Conservation (phyloP, 2,113 vertebrate species). For the Dendropsophus ebraccatus region DNA sequence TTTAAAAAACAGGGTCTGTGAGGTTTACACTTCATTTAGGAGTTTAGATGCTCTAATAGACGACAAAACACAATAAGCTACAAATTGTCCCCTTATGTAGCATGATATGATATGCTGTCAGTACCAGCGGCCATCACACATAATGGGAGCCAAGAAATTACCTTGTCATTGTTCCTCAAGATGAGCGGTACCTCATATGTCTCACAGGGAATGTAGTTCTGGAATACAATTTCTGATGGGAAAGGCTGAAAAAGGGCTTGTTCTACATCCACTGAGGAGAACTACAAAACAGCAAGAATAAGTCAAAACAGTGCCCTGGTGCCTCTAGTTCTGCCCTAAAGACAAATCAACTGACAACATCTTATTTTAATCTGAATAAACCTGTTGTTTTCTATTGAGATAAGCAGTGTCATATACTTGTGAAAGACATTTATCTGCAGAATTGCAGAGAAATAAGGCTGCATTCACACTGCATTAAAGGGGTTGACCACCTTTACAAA, state of each 20-base stretch:
- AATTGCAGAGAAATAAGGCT: no score
- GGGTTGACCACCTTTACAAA: no score
- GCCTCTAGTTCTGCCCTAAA: no score
- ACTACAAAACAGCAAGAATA: constrained; percentile 65
- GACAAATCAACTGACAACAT: no score
- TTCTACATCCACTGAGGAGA: constrained; percentile 72
- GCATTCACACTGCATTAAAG: no score
- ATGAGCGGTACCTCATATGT: constrained; percentile 77
- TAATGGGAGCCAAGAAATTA: constrained; percentile 56
- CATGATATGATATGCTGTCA: background rate
- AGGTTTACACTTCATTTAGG: background rate
- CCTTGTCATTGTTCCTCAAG: constrained; percentile 84
- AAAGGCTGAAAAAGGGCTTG: constrained; percentile 82
- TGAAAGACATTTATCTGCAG: no score
- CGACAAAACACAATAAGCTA: background rate
- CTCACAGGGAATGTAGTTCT: constrained; percentile 77
- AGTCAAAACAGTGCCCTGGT: background rate
- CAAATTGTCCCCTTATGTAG: no score
- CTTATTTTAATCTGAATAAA: no score
- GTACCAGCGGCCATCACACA: background rate
- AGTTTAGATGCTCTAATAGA: background rate
- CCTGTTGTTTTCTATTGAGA: no score
- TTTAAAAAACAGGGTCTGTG: background rate
- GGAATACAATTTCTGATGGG: constrained; percentile 85
- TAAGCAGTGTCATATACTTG: no score